Conservation (phyloP, 2,113 vertebrate species). For the Istiophorus platypterus region DNA sequence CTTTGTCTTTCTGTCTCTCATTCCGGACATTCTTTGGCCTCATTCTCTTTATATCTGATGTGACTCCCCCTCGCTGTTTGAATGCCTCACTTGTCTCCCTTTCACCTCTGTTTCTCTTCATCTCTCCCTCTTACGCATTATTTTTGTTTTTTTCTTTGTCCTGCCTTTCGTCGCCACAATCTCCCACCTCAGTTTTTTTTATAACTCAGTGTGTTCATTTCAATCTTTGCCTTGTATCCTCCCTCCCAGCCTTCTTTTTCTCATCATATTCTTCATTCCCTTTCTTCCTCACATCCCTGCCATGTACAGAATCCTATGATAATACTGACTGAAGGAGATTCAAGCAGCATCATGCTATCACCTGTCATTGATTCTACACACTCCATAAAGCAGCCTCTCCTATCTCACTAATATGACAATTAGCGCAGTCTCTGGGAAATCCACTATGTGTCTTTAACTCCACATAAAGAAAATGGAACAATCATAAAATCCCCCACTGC, state of each 20-base stretch:
- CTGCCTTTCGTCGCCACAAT: slow-evolving; percentile 30
- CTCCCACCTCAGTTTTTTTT: slow-evolving; percentile 18
- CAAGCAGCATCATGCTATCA: slow-evolving; percentile 40
- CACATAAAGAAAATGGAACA: slow-evolving; percentile 55
- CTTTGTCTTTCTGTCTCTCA: slow-evolving; percentile 54
- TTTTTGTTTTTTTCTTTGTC: slow-evolving; percentile 55
- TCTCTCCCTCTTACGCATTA: slow-evolving; percentile 40
- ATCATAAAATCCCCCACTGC: slow-evolving; percentile 45
- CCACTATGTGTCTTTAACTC: slow-evolving; percentile 58
- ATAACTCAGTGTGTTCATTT: slow-evolving; percentile 15
- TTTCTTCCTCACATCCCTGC: slow-evolving; percentile 12
- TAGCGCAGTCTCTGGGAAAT: slow-evolving; percentile 51
- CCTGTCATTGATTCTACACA: slow-evolving; percentile 71
- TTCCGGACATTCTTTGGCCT: slow-evolving; percentile 72
- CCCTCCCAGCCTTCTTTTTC: background rate
- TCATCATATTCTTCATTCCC: slow-evolving; percentile 31
- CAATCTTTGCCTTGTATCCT: slow-evolving; percentile 44
- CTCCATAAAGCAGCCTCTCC: slow-evolving; percentile 63
- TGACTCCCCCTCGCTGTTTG: slow-evolving; percentile 52
- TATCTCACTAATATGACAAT: slow-evolving; percentile 59
- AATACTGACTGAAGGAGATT: slow-evolving; percentile 52
- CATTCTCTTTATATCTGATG: slow-evolving; percentile 52
- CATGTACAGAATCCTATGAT: slow-evolving; percentile 29
- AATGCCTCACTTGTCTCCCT: slow-evolving; percentile 66
- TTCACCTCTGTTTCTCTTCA: slow-evolving; percentile 65